Evolutionary conservation across 2,888 invertebrate species (phyloP).

Genomic region (Diarsia dahlii): DNA sequence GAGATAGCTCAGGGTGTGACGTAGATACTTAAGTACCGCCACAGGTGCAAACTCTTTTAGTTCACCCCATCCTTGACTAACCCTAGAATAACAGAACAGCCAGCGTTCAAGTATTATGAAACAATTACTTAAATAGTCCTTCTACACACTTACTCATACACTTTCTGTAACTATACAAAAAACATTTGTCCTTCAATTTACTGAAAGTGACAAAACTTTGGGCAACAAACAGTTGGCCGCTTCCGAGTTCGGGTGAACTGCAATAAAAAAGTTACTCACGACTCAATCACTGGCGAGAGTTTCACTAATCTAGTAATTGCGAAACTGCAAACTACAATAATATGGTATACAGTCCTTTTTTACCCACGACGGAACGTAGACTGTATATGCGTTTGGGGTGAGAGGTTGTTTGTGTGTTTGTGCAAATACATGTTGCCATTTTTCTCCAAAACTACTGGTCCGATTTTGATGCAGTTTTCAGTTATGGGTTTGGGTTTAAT

Average conservation of each 20-base stretch:
- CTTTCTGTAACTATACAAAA: background rate
- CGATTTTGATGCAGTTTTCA: no score
- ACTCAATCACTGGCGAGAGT: conserved; percentile 33
- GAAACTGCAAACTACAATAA: conserved; percentile 41
- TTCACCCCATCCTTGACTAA: no score
- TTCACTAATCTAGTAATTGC: conserved; percentile 38
- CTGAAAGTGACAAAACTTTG: conserved; percentile 36
- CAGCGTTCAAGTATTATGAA: no score
- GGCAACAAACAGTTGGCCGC: conserved; percentile 26
- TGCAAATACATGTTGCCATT: no score
- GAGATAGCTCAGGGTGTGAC: background rate
- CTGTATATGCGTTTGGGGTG: no score
- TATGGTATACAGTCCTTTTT: conserved; percentile 46
- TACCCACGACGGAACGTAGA: no score
- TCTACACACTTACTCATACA: background rate
- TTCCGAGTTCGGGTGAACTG: conserved; percentile 35
- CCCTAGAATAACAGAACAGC: no score
- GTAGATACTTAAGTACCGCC: background rate
- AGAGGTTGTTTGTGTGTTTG: no score
- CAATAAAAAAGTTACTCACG: conserved; percentile 56
- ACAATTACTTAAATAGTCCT: background rate
- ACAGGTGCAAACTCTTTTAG: background rate
- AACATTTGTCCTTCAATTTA: conserved; percentile 38
- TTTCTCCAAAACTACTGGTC: no score
- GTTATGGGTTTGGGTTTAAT: no score